Base-by-base conservation (phyloP, 2,888 invertebrate genomes). In the Eurytoma californica region DNA sequence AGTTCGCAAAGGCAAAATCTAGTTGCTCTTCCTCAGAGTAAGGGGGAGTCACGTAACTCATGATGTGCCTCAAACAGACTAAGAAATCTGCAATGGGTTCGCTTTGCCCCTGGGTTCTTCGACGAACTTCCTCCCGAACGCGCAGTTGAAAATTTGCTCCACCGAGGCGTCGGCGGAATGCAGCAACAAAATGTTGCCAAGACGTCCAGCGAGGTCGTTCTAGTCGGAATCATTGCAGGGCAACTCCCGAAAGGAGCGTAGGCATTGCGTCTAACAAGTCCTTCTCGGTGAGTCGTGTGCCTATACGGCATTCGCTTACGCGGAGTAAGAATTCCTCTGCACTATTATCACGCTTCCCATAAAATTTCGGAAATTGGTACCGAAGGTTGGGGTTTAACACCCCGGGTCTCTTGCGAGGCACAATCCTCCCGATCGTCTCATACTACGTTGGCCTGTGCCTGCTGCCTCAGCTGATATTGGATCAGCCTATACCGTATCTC, bases 271-370 rank as follows among this genome's bases (percentile, higher is more conserved):
- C 30, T 7, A 73, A 30, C 2, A 73, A 12, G 9, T 63, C 73
- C 0, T 5, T 18, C 3, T 55, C 63, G 3, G 63, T 30, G 5
- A 73, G 14, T 20, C 20, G 13, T 2, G 73, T 75, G 16, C 67
- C 75, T 3, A 4, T 13, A 1, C 60, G 68, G 16, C 66, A 66
- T 39, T 75, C 75, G 1, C 49, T 18, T 0, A 75, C 39, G 7
- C 49, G 18, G 0, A 58, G 47, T 12, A 75, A n/a, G n/a, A 75
- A 67, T 49, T 75, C 75, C 24, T 75, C 75, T 13, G 68, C 75
- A 18, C 67, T 67, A 3, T 60, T 47, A 13, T 72, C 60, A 0
- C 47, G 20, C 18, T 20, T 58, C 0, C 61, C 61, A 16, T 2
- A 24, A 9, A 20, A 72, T 0, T 5, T 18, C 13, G 47, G 30